A percentile compares a stretch with the other conserved stretches of the same genome.
These are phyloP conservation scores for Poeciliopsis gracilis DNA, from an alignment of 2,797 vertebrate genomes.

Conservation along the genomic window DNA sequence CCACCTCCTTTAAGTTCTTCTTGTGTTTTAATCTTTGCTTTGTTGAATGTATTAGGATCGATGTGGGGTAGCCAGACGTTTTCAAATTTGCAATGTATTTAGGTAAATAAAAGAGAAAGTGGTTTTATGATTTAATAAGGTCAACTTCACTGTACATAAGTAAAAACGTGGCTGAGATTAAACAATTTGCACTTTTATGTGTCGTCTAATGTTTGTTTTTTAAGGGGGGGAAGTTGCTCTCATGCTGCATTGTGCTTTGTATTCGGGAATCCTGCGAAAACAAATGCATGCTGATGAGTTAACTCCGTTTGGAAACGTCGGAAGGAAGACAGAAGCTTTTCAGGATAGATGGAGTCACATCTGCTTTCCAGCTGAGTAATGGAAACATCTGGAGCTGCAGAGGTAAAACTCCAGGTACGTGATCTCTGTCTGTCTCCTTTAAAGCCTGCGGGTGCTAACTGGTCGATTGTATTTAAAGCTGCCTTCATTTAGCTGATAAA, in stretches of 20 bases:
- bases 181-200: conserved; percentile 85
- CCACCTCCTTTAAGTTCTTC: conserved; percentile 24
- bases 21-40: conserved; percentile 55
- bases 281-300: background rate
- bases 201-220: conserved; percentile 31
- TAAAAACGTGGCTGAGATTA: conserved; percentile 82
- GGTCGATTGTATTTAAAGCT: background rate
- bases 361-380: background rate
- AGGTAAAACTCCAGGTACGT: conserved; percentile 25
- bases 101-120: conserved; percentile 53
- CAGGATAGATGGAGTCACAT: background rate
- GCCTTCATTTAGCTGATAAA: background rate
- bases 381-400: conserved; percentile 1
- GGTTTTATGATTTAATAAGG: conserved; percentile 71
- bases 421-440: no score
- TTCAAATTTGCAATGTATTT: conserved; percentile 55
- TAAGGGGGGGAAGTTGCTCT: no score
- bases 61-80: conserved; percentile 61
- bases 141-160: conserved; percentile 83
- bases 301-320: background rate
- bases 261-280: conserved; percentile 39
- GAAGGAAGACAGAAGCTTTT: background rate
- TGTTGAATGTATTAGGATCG: conserved; percentile 77
- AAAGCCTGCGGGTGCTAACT: background rate
- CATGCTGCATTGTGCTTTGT: conserved; percentile 63